Conservation (phyloP, 23 tunicate genomes). For the Corella eumyota region DNA sequence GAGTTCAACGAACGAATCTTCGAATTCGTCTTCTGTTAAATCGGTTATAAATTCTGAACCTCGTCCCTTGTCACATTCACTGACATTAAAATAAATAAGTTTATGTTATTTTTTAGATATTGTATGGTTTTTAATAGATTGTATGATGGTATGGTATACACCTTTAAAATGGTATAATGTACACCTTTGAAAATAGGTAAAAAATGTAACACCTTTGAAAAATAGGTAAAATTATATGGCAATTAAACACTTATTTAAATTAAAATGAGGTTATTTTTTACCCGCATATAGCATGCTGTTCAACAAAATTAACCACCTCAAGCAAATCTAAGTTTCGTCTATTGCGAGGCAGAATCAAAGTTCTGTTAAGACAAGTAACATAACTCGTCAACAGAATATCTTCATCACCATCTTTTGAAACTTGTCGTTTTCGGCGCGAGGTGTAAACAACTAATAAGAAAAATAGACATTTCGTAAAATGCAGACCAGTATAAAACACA, state of each 20-base stretch:
- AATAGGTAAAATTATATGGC: too few species aligned
- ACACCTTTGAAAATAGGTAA: too few species aligned
- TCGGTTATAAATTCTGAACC: too few species aligned
- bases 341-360: constrained; percentile 11
- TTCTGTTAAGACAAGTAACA: constrained; percentile 10
- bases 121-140: not conserved
- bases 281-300: constrained; percentile 37
- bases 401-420: not conserved
- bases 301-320: constrained; percentile 23
- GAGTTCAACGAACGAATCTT: too few species aligned
- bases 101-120: not conserved
- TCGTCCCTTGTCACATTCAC: constrained; percentile 2
- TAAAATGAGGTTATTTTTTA: too few species aligned
- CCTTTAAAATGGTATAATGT: too few species aligned
- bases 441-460: constrained; percentile 8
- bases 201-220: too few species aligned
- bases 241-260: too few species aligned
- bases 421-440: constrained; percentile 7
- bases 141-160: too few species aligned
- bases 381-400: not conserved
- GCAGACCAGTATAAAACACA: too few species aligned
- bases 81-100: not conserved
- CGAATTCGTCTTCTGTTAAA: too few species aligned
- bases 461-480: too few species aligned
- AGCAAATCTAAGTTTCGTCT: constrained; percentile 9